Conservation (phyloP, 2,888 invertebrate genomes). For the Anorthoa munda region DNA sequence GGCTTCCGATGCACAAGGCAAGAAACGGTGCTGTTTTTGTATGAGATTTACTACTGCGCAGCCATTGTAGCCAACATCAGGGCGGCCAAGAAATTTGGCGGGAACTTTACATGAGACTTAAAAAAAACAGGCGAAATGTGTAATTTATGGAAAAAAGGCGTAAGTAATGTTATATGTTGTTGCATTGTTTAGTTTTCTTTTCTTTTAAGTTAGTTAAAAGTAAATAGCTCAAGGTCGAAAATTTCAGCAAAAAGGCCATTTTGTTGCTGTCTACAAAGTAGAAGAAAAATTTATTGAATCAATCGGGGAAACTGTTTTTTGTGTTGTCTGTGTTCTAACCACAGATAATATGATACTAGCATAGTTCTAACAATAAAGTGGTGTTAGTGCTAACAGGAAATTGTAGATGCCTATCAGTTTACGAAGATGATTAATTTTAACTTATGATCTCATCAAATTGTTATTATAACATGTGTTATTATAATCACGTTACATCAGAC, state of each 20-base stretch:
- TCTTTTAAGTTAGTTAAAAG: too few species aligned
- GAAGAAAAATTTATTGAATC: neutral
- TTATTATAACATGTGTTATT: conserved; percentile 1
- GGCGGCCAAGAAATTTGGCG: too few species aligned
- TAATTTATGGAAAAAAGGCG: too few species aligned
- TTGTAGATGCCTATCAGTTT: conserved; percentile 3
- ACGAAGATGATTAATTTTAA: conserved; percentile 16
- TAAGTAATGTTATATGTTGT: neutral
- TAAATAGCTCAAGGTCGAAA: neutral
- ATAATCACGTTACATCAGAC: neutral
- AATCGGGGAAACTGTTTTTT: neutral
- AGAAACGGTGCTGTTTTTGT: too few species aligned
- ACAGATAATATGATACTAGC: too few species aligned
- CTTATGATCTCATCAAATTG: conserved; percentile 42
- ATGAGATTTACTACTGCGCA: too few species aligned
- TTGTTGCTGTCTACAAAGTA: neutral
- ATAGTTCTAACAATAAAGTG: conserved; percentile 17
- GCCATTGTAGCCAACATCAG: too few species aligned
- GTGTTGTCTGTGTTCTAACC: neutral
- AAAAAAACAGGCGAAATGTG: too few species aligned
- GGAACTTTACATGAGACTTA: too few species aligned
- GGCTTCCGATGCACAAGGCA: too few species aligned
- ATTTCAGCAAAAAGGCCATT: neutral
- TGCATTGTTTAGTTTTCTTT: too few species aligned
- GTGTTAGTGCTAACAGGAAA: conserved; percentile 43